Base-by-base conservation (phyloP, 1,140 invertebrate genomes). In the Scaptomyza montana region DNA sequence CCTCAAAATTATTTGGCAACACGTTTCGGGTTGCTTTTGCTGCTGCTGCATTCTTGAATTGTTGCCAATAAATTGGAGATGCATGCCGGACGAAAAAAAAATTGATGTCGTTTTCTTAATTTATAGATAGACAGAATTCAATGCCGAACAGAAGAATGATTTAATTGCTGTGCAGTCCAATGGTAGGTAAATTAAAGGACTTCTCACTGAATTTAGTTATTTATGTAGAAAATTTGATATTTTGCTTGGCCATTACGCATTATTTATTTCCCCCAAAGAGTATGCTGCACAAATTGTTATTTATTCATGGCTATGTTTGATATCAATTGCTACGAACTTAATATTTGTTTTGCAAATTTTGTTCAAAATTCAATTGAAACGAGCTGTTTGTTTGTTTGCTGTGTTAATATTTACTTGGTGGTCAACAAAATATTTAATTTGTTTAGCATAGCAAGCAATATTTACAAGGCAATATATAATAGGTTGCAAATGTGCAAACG, bases 1-100 rank as follows among this genome's bases (percentile, higher is more conserved):
- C 59, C 33, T 8, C 12, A 21, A 62, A 73, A 13, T 45, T 60
- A 39, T 62, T 66, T 76, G 45, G 51, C 46, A 61, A 56, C 50
- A 54, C 76, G 68, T 77, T 78, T 46, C 53, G 54, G 43, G 12
- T 59, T 33, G 41, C 55, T 25, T 25, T 25, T 12, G 39, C 28
- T n/a, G 5, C 10, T 63, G 28, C 36, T 19, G 39, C 45, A 49
- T 65, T 60, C 39, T 47, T 66, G 81, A 64, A 68, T 63, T 64
- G 50, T 73, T 60, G 45, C 41, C 45, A 66, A 69, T 43, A 60
- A 59, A 64, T 49, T 61, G 33, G 33, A 64, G 62, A 57, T 36
- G 47, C 46, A 50, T 36, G 51, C 51, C 21, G 46, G 19, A 33
- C 39, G 19, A 43, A 25, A 5, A 33, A 33, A 16, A 41, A 41